Conservation (phyloP, 1,140 invertebrate genomes). For the Chymomyza costata region DNA sequence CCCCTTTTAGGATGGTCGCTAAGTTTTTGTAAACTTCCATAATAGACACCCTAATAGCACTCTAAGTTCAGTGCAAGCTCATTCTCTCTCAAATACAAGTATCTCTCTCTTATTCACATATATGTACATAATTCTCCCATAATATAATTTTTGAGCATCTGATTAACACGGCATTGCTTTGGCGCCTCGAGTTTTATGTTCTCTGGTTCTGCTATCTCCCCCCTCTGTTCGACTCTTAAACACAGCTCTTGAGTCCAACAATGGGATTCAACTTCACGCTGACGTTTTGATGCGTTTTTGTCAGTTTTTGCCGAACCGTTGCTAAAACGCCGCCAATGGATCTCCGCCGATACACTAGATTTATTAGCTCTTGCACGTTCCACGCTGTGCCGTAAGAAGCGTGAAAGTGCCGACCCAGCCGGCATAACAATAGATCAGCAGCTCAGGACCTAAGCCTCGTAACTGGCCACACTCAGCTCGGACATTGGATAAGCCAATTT, state of each 20-base stretch:
- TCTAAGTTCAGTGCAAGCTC: too few relatives aligned
- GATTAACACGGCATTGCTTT: conserved; percentile 7
- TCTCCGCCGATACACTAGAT: conserved; percentile 50
- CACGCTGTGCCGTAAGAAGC: conserved; percentile 47
- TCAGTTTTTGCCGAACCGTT: conserved; percentile 47
- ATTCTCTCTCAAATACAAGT: too few relatives aligned
- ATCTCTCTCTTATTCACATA: too few relatives aligned
- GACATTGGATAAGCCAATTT: conserved; percentile 54
- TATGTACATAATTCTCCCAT: too few relatives aligned
- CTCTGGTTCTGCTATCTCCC: neutral
- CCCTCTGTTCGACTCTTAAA: conserved; percentile 21
- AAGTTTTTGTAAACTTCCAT: too few relatives aligned
- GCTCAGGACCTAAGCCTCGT: conserved; percentile 41
- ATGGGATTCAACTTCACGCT: too few relatives aligned
- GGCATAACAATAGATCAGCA: conserved; percentile 22
- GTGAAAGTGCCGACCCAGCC: conserved; percentile 52
- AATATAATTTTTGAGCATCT: too few relatives aligned
- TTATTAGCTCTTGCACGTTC: conserved; percentile 51
- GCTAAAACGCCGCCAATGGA: conserved; percentile 53
- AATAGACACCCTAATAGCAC: too few relatives aligned
- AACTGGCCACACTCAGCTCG: conserved; percentile 24
- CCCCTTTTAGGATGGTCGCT: too few relatives aligned
- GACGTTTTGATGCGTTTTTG: too few relatives aligned
- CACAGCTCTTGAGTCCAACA: conserved; percentile 43
- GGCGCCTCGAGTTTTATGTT: conserved; percentile 49